A percentile compares a stretch with the other conserved stretches of the same genome.
phyloP scores from a whole-genome alignment of 1,140 invertebrate species.

The Lasioglossum baleicum region DNA sequence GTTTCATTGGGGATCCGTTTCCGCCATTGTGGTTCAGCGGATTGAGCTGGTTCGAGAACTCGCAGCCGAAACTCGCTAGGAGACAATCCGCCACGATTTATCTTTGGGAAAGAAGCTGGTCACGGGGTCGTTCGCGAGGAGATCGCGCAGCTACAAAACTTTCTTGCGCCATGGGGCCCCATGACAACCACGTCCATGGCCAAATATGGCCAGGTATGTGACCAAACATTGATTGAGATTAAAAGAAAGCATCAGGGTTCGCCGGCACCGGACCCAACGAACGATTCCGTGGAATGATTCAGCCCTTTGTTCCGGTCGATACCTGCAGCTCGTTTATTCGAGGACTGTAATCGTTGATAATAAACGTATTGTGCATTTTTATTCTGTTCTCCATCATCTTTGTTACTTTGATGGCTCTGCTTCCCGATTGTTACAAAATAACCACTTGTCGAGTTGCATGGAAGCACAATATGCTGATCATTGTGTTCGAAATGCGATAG shows the following conservation, averaged over 20 bases:
- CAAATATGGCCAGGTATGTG: conserved; percentile 62
- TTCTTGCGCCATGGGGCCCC: conserved; percentile 34
- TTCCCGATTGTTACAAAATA: no score
- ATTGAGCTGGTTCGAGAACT: background rate
- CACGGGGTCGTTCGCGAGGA: conserved; percentile 39
- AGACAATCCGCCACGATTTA: conserved; percentile 14
- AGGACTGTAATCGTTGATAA: background rate
- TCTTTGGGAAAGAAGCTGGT: conserved; percentile 25
- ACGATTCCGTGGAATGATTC: conserved; percentile 22
- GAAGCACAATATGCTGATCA: no score
- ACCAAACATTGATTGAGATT: conserved; percentile 55
- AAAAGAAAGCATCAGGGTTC: conserved; percentile 23
- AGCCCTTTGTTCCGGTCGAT: background rate
- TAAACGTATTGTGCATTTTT: background rate
- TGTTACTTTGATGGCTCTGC: background rate
- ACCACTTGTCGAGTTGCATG: no score
- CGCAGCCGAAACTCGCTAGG: background rate
- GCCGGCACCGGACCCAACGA: background rate
- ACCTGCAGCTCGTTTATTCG: no score
- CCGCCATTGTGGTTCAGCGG: conserved; percentile 1
- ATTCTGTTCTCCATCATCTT: background rate
- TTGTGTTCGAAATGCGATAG: no score
- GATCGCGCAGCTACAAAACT: conserved; percentile 22
- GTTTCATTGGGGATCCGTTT: conserved; percentile 12
- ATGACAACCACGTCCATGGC: conserved; percentile 22